These are phyloP conservation scores for Bombus balteatus DNA, from an alignment of 1,140 invertebrate species.

Conservation along the genomic window DNA sequence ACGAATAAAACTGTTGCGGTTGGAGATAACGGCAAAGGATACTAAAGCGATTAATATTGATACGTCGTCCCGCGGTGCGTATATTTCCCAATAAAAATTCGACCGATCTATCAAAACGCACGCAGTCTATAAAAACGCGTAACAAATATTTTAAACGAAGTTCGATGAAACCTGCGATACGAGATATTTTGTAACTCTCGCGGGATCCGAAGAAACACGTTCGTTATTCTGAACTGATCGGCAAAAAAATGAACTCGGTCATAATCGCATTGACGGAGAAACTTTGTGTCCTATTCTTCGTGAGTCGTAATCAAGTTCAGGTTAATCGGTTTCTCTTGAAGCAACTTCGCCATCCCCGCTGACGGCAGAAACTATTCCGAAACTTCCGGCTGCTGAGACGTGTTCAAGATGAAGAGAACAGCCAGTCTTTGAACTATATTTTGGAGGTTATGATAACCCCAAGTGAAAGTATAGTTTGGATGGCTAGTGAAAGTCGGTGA, in stretches of 20 bases:
- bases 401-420: conserved; percentile 24
- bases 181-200: not conserved
- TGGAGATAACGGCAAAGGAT: not conserved
- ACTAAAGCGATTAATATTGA: not conserved
- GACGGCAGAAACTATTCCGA: conserved; percentile 8
- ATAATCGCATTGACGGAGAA: not conserved
- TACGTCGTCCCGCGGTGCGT: not conserved
- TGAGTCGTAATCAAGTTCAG: conserved; percentile 28
- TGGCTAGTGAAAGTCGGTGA: conserved; percentile 10
- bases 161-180: no score
- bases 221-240: not conserved
- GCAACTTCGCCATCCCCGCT: not conserved
- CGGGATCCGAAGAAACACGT: no score
- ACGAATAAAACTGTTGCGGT: not conserved
- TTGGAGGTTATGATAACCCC: not conserved
- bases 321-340: conserved; percentile 30
- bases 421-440: not conserved
- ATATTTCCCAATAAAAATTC: not conserved
- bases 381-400: conserved; percentile 14
- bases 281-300: conserved; percentile 10
- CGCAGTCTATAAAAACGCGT: no score
- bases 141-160: no score
- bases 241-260: not conserved
- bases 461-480: conserved; percentile 33
- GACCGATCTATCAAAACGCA: not conserved